A percentile compares a stretch with the other conserved stretches of the same genome.
These are phyloP conservation scores for Zophobas atratus DNA, from an alignment of 1,140 invertebrate species.

Conservation along the genomic window DNA sequence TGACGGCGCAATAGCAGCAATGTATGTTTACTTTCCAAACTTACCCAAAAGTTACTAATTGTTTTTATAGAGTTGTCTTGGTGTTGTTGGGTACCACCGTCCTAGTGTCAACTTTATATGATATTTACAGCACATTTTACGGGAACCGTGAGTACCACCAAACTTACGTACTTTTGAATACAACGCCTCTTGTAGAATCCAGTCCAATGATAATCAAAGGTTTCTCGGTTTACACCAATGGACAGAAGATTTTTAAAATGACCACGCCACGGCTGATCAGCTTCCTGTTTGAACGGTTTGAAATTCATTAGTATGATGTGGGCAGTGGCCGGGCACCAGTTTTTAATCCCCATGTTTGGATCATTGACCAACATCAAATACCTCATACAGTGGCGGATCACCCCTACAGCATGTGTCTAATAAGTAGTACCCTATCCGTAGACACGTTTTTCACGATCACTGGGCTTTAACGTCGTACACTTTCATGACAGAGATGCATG, in stretches of 20 bases:
- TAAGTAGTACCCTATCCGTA: constrained; percentile 65
- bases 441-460: constrained; percentile 73
- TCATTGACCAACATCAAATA: background rate
- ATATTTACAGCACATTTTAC: constrained; percentile 47
- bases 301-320: background rate
- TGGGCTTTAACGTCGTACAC: constrained; percentile 72
- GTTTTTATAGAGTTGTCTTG: constrained; percentile 16
- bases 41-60: background rate
- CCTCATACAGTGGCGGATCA: background rate
- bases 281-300: background rate
- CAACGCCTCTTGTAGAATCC: background rate
- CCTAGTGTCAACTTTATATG: constrained; percentile 53
- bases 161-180: background rate
- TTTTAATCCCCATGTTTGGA: background rate
- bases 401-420: constrained; percentile 31
- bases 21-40: constrained; percentile 51
- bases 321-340: background rate
- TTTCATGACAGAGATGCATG: constrained; percentile 69
- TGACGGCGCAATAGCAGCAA: constrained; percentile 49
- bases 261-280: background rate
- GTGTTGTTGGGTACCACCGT: constrained; percentile 13
- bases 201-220: constrained; percentile 6
- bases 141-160: background rate
- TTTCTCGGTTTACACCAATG: constrained; percentile 1
- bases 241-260: constrained; percentile 1